phyloP scores from a whole-genome alignment of 2,797 vertebrate species.

The Hydrocynus forskahlii region DNA sequence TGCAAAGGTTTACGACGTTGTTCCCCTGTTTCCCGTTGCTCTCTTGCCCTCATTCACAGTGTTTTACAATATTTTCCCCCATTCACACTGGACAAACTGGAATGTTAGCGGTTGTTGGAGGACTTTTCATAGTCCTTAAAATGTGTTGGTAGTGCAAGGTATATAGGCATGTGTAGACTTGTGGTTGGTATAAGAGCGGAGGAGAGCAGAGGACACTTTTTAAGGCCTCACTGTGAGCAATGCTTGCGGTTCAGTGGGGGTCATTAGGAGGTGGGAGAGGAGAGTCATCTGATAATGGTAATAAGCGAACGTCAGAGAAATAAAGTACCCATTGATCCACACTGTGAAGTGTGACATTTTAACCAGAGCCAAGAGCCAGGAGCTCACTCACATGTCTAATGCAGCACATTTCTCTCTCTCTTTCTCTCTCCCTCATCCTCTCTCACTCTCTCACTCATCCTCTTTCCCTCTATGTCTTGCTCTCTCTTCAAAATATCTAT shows the following conservation, averaged over 20 bases:
- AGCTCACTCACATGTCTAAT: constrained; percentile 55
- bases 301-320: constrained; percentile 90
- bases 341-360: constrained; percentile 96
- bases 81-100: no score
- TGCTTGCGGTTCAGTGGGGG: constrained; percentile 81
- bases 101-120: no score
- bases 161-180: background rate
- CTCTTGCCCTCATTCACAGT: no score
- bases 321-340: constrained; percentile 97
- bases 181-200: constrained; percentile 26
- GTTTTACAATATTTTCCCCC: no score
- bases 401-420: constrained; percentile 45
- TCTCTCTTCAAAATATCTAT: constrained; percentile 55
- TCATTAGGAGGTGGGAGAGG: constrained; percentile 89
- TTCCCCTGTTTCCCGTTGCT: no score
- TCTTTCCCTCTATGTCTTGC: constrained; percentile 12
- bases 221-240: constrained; percentile 75
- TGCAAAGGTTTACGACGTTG: no score
- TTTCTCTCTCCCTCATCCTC: constrained; percentile 49
- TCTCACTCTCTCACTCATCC: constrained; percentile 59
- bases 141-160: no score
- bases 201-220: constrained; percentile 60
- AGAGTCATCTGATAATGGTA: constrained; percentile 87
- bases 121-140: no score
- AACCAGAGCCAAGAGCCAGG: constrained; percentile 91